Percentiles rank a stretch among this genome's conserved stretches.
Conservation (phyloP, 2,113 vertebrate genomes). For the Hydrochoerus hydrochaeris region DNA sequence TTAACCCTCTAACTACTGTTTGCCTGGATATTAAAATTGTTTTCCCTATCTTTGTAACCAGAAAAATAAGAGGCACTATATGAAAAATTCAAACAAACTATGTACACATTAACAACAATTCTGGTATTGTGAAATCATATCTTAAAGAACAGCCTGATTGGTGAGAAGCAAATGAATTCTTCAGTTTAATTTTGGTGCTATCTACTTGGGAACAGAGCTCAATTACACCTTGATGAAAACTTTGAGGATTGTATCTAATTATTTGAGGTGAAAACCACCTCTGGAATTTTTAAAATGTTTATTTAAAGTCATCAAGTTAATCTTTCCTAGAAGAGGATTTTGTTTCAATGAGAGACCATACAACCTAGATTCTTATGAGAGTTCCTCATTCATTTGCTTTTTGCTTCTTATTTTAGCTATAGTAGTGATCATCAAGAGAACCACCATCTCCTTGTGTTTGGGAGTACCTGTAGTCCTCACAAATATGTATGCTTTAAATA, state of each 20-base stretch:
- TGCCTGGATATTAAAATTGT: neutral
- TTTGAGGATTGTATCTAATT: neutral
- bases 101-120: neutral
- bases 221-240: conserved; percentile 69
- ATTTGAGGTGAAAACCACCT: neutral
- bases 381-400: conserved; percentile 15
- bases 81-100: conserved; percentile 20
- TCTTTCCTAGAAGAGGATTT: conserved; percentile 38
- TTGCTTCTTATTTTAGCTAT: neutral
- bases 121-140: neutral
- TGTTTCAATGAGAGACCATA: conserved; percentile 33
- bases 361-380: conserved; percentile 13
- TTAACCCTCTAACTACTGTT: neutral
- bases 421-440: neutral
- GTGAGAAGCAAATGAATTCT: conserved; percentile 14
- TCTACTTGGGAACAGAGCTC: conserved; percentile 5
- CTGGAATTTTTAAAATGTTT: conserved; percentile 61
- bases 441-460: neutral
- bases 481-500: neutral
- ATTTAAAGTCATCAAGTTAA: neutral
- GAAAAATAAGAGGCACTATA: neutral
- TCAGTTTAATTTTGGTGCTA: conserved; percentile 58
- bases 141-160: neutral
- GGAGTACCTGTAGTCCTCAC: neutral
- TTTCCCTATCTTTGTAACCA: neutral